These are phyloP conservation scores for Leptopilina boulardi DNA, from an alignment of 1,140 invertebrate genomes.

Conservation along the genomic window DNA sequence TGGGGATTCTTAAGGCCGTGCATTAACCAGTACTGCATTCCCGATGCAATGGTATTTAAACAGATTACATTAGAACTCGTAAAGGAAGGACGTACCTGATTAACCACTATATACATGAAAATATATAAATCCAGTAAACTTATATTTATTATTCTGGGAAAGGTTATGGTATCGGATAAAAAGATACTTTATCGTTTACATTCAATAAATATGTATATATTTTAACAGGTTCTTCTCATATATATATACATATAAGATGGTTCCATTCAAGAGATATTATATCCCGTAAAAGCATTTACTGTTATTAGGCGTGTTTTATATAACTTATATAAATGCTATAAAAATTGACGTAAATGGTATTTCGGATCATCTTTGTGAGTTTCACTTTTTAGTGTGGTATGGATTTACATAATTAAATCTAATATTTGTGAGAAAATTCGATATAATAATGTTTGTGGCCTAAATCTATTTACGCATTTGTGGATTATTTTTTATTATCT, in stretches of 20 bases:
- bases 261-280: too few relatives aligned
- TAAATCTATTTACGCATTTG: too few relatives aligned
- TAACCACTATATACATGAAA: not conserved
- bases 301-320: not conserved
- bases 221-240: not conserved
- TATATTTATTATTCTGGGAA: not conserved
- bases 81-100: conserved; percentile 17
- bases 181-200: not conserved
- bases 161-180: not conserved
- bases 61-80: not conserved
- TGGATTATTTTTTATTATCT: too few relatives aligned
- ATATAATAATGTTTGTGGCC: too few relatives aligned
- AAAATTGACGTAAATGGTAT: not conserved
- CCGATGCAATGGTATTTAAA: conserved; percentile 4
- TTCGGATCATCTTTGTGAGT: not conserved
- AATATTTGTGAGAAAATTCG: not conserved
- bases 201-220: too few relatives aligned
- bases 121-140: not conserved
- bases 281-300: not conserved
- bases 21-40: conserved; percentile 10
- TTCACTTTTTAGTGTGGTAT: not conserved
- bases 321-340: not conserved
- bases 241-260: not conserved
- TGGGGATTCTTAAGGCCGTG: not conserved
- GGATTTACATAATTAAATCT: not conserved